These are phyloP conservation scores for Coenonympha glycerion DNA, from an alignment of 2,888 invertebrate species.

Conservation along the genomic window DNA sequence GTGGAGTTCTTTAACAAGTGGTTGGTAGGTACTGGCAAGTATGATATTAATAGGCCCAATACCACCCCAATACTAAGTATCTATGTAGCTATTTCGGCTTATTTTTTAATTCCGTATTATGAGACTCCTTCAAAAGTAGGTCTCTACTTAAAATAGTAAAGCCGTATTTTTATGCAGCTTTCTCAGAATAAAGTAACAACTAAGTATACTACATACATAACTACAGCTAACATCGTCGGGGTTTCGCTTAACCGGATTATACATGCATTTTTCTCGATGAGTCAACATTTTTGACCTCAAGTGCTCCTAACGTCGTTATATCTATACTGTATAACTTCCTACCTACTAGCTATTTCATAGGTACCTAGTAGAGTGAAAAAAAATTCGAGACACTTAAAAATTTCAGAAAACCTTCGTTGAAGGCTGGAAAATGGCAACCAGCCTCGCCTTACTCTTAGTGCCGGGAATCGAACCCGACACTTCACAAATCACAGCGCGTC, in stretches of 20 bases:
- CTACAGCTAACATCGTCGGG: neutral
- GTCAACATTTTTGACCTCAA: constrained; percentile 9
- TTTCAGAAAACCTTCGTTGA: neutral
- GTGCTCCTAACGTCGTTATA: neutral
- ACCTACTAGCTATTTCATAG: neutral
- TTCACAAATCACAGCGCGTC: neutral
- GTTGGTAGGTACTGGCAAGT: no score
- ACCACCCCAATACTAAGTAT: no score
- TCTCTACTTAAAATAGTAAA: no score
- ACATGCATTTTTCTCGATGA: constrained; percentile 13
- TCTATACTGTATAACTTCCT: neutral
- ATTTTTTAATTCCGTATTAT: no score
- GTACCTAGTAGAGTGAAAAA: neutral
- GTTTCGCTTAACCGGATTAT: constrained; percentile 9
- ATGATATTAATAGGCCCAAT: no score
- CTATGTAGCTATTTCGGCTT: no score
- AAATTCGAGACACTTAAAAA: neutral
- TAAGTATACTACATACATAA: neutral
- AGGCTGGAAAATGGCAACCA: no score
- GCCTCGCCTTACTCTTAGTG: neutral
- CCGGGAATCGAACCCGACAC: neutral
- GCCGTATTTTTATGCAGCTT: no score
- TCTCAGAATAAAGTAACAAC: neutral
- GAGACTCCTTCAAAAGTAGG: no score
- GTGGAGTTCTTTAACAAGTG: no score